phyloP scores from a whole-genome alignment of 2,113 vertebrate species.

The Chaetodon auriga region DNA sequence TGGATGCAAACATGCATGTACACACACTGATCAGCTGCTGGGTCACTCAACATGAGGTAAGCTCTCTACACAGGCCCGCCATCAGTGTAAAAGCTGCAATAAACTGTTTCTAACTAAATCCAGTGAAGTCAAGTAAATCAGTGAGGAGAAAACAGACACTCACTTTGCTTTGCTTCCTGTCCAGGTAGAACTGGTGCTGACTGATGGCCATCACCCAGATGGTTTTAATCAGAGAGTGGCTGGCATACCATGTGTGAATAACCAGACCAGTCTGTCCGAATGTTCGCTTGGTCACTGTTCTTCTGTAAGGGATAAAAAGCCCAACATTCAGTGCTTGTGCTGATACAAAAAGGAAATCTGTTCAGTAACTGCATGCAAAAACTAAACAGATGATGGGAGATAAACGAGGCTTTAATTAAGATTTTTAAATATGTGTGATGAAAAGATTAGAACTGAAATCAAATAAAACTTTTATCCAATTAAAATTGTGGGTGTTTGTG shows the following conservation, averaged over 20 bases:
- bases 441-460: conserved; percentile 4
- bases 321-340: conserved; percentile 14
- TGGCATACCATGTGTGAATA: conserved; percentile 98
- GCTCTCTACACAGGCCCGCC: conserved; percentile 4
- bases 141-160: conserved; percentile 77
- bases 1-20: neutral
- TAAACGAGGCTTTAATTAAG: conserved; percentile 10
- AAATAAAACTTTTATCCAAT: conserved; percentile 19
- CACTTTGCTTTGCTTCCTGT: conserved; percentile 98
- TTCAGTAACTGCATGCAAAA: neutral
- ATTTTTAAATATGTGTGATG: neutral
- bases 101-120: neutral
- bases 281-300: conserved; percentile 91
- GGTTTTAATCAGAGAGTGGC: conserved; percentile 97
- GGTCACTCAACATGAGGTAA: neutral
- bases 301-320: conserved; percentile 81
- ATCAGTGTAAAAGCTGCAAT: neutral
- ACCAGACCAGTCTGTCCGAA: conserved; percentile 94
- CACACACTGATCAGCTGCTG: neutral
- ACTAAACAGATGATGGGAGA: neutral
- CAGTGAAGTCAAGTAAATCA: neutral
- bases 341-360: conserved; percentile 8
- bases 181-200: conserved; percentile 99
- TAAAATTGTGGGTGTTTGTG: conserved; percentile 10
- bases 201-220: conserved; percentile 99